Percentiles rank a stretch among this genome's conserved stretches.
Evolutionary conservation across 1,140 invertebrate genomes (phyloP).

Genomic region (Heterodera schachtii): DNA sequence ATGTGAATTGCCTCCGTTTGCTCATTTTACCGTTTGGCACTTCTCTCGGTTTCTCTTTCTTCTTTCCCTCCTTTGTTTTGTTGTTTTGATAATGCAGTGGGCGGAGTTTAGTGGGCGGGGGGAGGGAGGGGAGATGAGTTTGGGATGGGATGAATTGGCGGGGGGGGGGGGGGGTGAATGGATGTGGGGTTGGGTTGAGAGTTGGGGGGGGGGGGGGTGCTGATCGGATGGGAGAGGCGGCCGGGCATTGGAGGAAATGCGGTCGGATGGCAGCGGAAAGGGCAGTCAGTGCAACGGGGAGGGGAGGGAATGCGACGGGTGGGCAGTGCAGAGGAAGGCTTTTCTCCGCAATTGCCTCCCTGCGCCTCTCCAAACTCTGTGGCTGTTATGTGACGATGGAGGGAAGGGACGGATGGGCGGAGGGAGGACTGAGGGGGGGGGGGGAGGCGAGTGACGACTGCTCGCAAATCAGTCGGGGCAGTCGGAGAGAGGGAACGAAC

Average conservation of each 20-base stretch:
- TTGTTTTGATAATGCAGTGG: no score
- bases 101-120: no score
- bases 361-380: not conserved
- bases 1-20: no score
- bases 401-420: slow-evolving; percentile 3
- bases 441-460: slow-evolving; percentile 1
- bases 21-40: no score
- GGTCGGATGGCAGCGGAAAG: not conserved
- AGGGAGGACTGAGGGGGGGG: not conserved
- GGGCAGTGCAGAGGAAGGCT: not conserved
- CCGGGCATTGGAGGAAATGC: not conserved
- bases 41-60: no score
- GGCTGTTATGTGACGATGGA: not conserved
- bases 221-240: not conserved
- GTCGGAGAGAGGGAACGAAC: not conserved
- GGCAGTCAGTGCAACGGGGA: not conserved
- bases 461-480: slow-evolving; percentile 13
- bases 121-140: no score
- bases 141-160: no score
- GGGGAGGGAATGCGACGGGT: slow-evolving; percentile 1
- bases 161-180: not conserved
- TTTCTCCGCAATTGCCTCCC: not conserved
- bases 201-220: not conserved
- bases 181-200: not conserved
- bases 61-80: no score